Conservation (phyloP, 2,888 invertebrate genomes). For the Minunthozetes semirufus region DNA sequence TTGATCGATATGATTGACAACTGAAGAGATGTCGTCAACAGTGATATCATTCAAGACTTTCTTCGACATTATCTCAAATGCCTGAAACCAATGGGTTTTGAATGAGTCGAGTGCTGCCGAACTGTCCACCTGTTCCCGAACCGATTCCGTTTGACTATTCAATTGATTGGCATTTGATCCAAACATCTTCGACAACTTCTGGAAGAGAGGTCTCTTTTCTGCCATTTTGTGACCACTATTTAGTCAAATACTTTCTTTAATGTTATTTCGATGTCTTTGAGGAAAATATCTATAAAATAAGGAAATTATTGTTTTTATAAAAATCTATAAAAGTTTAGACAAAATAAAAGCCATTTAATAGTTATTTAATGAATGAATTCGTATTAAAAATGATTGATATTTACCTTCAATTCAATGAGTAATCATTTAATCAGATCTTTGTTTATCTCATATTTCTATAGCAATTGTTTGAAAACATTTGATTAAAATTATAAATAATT, state of each 20-base stretch:
- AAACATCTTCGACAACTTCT: slow-evolving; percentile 9
- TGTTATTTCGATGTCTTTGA: background rate
- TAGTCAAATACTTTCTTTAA: background rate
- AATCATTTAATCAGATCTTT: background rate
- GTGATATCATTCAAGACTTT: slow-evolving; percentile 37
- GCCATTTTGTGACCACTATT: background rate
- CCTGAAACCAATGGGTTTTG: slow-evolving; percentile 42
- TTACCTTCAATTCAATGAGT: background rate
- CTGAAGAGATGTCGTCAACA: slow-evolving; percentile 76
- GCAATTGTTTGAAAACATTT: background rate
- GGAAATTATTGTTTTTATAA: too few relatives aligned
- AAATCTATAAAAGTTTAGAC: background rate
- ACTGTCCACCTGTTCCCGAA: slow-evolving; percentile 10
- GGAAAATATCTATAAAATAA: background rate
- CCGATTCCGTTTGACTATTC: background rate
- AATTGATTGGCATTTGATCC: background rate
- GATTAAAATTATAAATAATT: too few relatives aligned
- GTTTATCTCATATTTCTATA: background rate
- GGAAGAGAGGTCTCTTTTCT: background rate
- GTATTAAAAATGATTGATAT: background rate
- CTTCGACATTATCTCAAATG: slow-evolving; percentile 39
- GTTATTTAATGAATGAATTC: background rate
- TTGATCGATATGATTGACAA: slow-evolving; percentile 85
- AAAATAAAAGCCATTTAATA: background rate
- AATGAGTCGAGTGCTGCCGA: slow-evolving; percentile 40